Conservation (phyloP, 30 jellyfish, hydroid and myxozoan species). For the Aurelia sp. region DNA sequence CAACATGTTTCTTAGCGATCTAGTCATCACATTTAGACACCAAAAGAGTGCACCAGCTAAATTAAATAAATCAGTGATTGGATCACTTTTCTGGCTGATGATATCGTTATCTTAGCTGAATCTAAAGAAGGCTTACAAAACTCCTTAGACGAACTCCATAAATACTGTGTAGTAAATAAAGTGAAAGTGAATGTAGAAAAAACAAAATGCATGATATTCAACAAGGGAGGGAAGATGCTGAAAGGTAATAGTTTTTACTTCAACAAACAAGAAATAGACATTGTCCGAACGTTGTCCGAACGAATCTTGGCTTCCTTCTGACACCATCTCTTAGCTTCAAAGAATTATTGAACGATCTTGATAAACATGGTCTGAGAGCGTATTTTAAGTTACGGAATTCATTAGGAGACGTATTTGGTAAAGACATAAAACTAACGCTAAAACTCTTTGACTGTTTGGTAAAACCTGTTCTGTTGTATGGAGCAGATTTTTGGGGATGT, state of each 20-base stretch:
- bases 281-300: neutral
- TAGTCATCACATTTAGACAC: neutral
- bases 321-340: slow-evolving; percentile 7
- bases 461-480: too few species aligned
- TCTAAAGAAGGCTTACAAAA: too few species aligned
- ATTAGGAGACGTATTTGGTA: too few species aligned
- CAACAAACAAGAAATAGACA: slow-evolving; percentile 1
- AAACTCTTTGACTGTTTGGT: too few species aligned
- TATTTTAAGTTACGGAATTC: too few species aligned
- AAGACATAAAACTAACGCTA: too few species aligned
- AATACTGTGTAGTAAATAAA: neutral
- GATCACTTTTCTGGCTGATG: slow-evolving; percentile 27
- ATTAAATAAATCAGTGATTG: neutral
- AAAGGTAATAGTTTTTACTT: neutral
- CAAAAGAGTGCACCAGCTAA: slow-evolving; percentile 1
- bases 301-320: slow-evolving; percentile 6
- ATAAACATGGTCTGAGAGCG: neutral
- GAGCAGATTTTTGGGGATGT: neutral
- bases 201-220: slow-evolving; percentile 24
- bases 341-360: slow-evolving; percentile 17
- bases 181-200: neutral
- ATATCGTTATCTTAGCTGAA: slow-evolving; percentile 7
- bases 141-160: too few species aligned
- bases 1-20: slow-evolving; percentile 7
- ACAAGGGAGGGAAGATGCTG: slow-evolving; percentile 20